Evolutionary conservation across 2,113 vertebrate genomes (phyloP).

Genomic region (Odobenus rosmarus): DNA sequence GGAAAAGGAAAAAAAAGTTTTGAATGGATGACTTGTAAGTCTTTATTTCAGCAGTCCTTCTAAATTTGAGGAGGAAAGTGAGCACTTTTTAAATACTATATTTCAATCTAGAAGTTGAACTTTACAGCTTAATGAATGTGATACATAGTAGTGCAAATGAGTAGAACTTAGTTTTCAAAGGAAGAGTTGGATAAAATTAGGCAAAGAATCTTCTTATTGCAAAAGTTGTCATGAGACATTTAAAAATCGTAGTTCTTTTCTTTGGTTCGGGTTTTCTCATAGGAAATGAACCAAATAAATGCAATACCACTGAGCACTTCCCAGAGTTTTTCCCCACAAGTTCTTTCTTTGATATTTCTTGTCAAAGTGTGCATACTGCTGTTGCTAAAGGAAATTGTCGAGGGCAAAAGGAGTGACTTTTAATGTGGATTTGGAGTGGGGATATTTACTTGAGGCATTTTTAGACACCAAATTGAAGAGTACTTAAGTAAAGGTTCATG

Average conservation of each 20-base stretch:
- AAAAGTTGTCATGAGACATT: background rate
- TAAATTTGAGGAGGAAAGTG: background rate
- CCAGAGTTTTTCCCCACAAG: background rate
- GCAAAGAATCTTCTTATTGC: background rate
- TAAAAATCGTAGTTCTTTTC: background rate
- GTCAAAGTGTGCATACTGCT: background rate
- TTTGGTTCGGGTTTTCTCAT: background rate
- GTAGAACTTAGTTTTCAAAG: background rate
- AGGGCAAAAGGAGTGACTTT: background rate
- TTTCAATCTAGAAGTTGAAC: background rate
- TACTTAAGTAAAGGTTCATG: background rate
- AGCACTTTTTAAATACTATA: background rate
- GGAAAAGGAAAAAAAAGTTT: background rate
- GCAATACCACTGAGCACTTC: background rate
- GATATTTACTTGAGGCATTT: background rate
- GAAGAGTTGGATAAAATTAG: background rate
- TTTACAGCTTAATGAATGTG: background rate
- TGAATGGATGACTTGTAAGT: background rate
- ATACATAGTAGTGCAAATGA: background rate
- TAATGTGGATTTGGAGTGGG: background rate
- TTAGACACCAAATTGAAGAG: background rate
- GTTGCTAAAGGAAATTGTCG: constrained; percentile 5
- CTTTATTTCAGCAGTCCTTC: background rate
- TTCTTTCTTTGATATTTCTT: background rate
- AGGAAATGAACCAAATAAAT: background rate